Evolutionary conservation across 2,797 vertebrate genomes (phyloP).

Genomic region (Anableps anableps): DNA sequence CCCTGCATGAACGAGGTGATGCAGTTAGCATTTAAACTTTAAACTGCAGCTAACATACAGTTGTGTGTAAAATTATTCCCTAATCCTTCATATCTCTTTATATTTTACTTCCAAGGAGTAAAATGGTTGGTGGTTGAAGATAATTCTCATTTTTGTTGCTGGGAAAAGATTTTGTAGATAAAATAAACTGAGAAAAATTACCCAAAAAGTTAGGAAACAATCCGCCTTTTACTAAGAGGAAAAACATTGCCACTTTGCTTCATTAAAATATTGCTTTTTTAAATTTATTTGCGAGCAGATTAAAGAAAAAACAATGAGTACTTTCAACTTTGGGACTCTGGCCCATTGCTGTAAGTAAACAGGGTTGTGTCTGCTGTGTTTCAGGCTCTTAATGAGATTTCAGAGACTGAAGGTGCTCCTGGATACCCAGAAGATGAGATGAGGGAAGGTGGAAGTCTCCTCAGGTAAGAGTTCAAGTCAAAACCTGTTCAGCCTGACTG

Average conservation of each 20-base stretch:
- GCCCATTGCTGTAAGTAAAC: neutral
- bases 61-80: neutral
- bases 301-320: neutral
- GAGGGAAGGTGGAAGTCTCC: conserved; percentile 88
- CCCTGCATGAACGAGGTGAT: conserved; percentile 86
- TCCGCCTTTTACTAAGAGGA: neutral
- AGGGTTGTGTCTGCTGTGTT: conserved; percentile 29
- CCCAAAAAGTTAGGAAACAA: neutral
- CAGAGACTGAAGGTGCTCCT: conserved; percentile 65
- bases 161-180: neutral
- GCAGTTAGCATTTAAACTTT: neutral
- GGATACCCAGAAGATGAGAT: conserved; percentile 88
- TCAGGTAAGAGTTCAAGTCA: conserved; percentile 83
- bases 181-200: neutral
- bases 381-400: conserved; percentile 84
- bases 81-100: neutral
- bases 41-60: neutral
- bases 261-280: neutral
- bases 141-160: neutral
- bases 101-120: no score
- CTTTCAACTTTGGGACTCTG: neutral
- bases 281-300: neutral
- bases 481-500: conserved; percentile 18
- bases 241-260: neutral
- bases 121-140: no score